A percentile compares a stretch with the other conserved stretches of the same genome.
These are phyloP conservation scores for Tachypleus tridentatus DNA, from an alignment of 1,140 invertebrate genomes.

Conservation along the genomic window DNA sequence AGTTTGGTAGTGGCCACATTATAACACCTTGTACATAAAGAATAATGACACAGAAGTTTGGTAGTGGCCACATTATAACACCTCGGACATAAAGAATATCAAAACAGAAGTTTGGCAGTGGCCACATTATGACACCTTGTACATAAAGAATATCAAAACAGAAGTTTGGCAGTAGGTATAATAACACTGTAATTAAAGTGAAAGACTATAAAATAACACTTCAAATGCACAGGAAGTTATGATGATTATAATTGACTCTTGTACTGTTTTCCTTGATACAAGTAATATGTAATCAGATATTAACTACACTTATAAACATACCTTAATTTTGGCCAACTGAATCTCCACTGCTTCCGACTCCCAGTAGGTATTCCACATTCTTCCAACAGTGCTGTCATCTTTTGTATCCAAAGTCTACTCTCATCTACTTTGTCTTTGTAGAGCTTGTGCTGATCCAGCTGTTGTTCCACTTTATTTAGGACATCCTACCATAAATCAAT, in stretches of 20 bases:
- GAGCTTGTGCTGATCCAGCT: constrained; percentile 71
- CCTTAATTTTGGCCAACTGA: constrained; percentile 53
- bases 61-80: no score
- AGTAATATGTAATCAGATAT: neutral
- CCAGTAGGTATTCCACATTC: constrained; percentile 44
- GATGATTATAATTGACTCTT: neutral
- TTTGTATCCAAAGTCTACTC: constrained; percentile 76
- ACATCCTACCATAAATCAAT: constrained; percentile 49
- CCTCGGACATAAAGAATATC: no score
- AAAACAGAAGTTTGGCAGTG: no score
- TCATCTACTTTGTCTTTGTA: constrained; percentile 67
- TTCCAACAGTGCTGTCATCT: constrained; percentile 67
- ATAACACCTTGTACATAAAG: no score
- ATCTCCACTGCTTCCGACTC: constrained; percentile 67
- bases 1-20: no score
- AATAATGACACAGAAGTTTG: no score
- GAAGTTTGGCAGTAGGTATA: no score
- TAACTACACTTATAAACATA: constrained; percentile 22
- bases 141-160: no score
- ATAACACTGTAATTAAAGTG: no score
- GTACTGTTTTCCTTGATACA: neutral
- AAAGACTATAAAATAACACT: no score
- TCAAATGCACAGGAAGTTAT: no score
- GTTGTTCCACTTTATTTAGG: constrained; percentile 80
- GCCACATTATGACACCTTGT: no score